A percentile compares a stretch with the other conserved stretches of the same genome.
phyloP scores from a whole-genome alignment of 1,140 invertebrate species.

The Drosophila quadrilineata region DNA sequence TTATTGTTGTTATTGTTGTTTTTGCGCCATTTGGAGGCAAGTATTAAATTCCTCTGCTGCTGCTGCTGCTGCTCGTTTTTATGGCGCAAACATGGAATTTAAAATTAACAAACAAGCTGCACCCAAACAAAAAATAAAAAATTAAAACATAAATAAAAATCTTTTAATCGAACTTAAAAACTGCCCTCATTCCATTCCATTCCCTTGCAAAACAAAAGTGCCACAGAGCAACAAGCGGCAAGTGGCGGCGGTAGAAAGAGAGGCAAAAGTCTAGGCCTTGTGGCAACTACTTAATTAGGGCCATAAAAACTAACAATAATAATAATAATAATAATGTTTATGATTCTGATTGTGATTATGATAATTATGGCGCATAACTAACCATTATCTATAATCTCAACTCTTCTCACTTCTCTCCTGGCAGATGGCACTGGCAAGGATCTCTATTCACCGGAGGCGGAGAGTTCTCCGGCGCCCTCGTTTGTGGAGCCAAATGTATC shows the following conservation, averaged over 20 bases:
- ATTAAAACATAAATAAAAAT: slow-evolving; percentile 1
- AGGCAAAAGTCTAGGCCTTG: no score
- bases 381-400: slow-evolving; percentile 45
- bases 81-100: slow-evolving; percentile 74
- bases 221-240: background rate
- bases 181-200: no score
- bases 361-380: slow-evolving; percentile 47
- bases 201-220: slow-evolving; percentile 2
- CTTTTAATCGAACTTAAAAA: slow-evolving; percentile 51
- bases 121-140: background rate
- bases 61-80: slow-evolving; percentile 55
- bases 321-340: background rate
- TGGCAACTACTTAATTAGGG: slow-evolving; percentile 47
- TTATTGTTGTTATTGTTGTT: slow-evolving; percentile 21
- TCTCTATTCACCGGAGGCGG: slow-evolving; percentile 86
- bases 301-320: slow-evolving; percentile 49
- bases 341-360: no score
- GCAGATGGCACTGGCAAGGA: slow-evolving; percentile 84
- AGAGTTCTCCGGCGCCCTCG: slow-evolving; percentile 83
- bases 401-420: slow-evolving; percentile 7
- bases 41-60: slow-evolving; percentile 77
- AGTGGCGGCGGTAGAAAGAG: no score
- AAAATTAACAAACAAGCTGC: slow-evolving; percentile 75
- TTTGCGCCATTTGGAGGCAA: slow-evolving; percentile 52
- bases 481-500: slow-evolving; percentile 69